phyloP scores from a whole-genome alignment of 2,797 vertebrate species.

The Threskiornis aethiopicus region DNA sequence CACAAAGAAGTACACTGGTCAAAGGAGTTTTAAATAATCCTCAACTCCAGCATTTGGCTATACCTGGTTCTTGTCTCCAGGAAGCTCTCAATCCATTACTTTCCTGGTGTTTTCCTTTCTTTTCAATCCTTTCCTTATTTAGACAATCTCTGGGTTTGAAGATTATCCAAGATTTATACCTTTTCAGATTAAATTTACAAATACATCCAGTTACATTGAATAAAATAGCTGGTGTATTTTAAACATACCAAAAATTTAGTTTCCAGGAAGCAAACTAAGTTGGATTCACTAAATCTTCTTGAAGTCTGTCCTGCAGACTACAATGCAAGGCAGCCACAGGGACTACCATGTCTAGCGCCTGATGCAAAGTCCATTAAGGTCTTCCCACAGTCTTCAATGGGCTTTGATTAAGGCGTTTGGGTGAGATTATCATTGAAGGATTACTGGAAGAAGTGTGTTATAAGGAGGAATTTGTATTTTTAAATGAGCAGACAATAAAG shows the following conservation, averaged over 20 bases:
- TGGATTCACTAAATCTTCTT: background rate
- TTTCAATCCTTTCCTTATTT: slow-evolving; percentile 62
- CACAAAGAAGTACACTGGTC: slow-evolving; percentile 40
- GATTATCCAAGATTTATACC: slow-evolving; percentile 40
- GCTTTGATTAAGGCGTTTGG: background rate
- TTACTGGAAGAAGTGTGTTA: background rate
- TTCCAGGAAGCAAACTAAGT: slow-evolving; percentile 14
- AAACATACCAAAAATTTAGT: slow-evolving; percentile 33
- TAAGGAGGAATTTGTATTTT: background rate
- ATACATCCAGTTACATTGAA: slow-evolving; percentile 29
- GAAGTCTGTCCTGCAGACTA: background rate
- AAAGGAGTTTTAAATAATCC: slow-evolving; percentile 70
- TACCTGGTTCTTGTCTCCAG: slow-evolving; percentile 70
- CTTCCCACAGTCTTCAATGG: background rate
- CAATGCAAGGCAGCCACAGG: background rate
- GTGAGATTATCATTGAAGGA: background rate
- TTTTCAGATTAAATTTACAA: slow-evolving; percentile 53
- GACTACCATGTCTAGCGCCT: background rate
- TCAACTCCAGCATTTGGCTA: background rate
- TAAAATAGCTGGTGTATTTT: slow-evolving; percentile 42
- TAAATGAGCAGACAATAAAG: background rate
- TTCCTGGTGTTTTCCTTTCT: slow-evolving; percentile 58
- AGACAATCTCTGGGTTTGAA: slow-evolving; percentile 58
- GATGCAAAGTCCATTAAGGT: background rate
- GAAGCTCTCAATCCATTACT: slow-evolving; percentile 43